Evolutionary conservation across 2,113 vertebrate species (phyloP), one percentile per base, ranked within the genome.

Genomic region (Siniperca chuatsi): DNA sequence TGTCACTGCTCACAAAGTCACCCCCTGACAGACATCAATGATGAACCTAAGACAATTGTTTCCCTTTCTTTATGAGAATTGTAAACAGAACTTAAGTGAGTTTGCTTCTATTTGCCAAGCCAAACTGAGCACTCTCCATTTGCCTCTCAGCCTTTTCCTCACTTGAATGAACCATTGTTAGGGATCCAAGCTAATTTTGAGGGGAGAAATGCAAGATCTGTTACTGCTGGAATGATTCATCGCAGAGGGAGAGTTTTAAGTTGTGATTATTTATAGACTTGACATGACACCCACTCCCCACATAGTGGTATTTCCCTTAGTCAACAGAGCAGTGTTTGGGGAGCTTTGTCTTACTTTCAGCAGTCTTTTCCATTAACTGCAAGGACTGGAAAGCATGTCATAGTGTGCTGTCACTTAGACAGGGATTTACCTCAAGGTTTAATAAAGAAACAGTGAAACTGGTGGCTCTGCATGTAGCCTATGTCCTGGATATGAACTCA

Each of bases 221-320:
- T 91, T 71, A 1, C 75, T 71, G 29, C 76, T 75, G 86, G 74
- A 87, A 13, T 81, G 81, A 92, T 83, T 91, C 91, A 88, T 89
- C 78, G 81, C 84, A 80, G 84, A 54, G 68, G 78, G 71, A 48
- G 81, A 80, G 76, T 86, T 92, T 86, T 88, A 90, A 92, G 68
- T 89, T 89, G 90, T 89, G 90, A 94, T 95, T 94, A 93, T 95
- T 95, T 95, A 94, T 92, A 91, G 91, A 90, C 86, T 67, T 93
- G 92, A 93, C 93, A 92, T 92, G 91, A 91, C 91, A 92, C 89
- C 90, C 89, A 90, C 89, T 90, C 90, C 89, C 89, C 90, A 92
- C 90, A 92, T 92, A 83, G 90, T 93, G 93, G 92, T 90, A 95
- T 95, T 95, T 95, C 94, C 93, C 87, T 94, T 60, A 83, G 92